These are phyloP conservation scores for Atlantisia rogersi DNA, from an alignment of 2,113 vertebrate genomes.

Conservation along the genomic window DNA sequence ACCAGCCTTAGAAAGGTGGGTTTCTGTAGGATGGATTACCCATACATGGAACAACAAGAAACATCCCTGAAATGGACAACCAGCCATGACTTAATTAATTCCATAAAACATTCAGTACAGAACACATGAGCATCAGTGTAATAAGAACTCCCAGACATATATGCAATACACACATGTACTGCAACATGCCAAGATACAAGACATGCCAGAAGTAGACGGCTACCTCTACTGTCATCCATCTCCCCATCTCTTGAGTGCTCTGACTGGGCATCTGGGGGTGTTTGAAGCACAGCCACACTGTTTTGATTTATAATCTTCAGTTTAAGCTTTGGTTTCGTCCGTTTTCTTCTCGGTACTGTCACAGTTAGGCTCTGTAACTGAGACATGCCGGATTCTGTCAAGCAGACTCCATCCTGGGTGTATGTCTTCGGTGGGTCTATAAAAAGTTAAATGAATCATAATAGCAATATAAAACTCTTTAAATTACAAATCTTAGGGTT, in stretches of 20 bases:
- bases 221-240: conserved; percentile 89
- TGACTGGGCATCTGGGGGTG: conserved; percentile 84
- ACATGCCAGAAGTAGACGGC: conserved; percentile 26
- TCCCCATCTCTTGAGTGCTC: conserved; percentile 91
- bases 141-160: not conserved
- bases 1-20: not conserved
- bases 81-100: not conserved
- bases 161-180: not conserved
- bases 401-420: conserved; percentile 95
- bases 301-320: conserved; percentile 99
- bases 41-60: not conserved
- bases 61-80: not conserved
- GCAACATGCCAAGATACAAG: not conserved
- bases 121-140: not conserved
- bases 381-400: conserved; percentile 92
- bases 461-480: conserved; percentile 51
- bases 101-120: not conserved
- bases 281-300: conserved; percentile 96
- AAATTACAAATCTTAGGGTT: conserved; percentile 13
- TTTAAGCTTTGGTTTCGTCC: conserved; percentile 95
- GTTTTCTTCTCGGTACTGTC: conserved; percentile 85
- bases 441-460: conserved; percentile 64
- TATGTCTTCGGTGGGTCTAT: conserved; percentile 92
- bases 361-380: conserved; percentile 93
- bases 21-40: not conserved